Evolutionary conservation across 1,140 invertebrate species (phyloP).

Genomic region (Asobara japonica): DNA sequence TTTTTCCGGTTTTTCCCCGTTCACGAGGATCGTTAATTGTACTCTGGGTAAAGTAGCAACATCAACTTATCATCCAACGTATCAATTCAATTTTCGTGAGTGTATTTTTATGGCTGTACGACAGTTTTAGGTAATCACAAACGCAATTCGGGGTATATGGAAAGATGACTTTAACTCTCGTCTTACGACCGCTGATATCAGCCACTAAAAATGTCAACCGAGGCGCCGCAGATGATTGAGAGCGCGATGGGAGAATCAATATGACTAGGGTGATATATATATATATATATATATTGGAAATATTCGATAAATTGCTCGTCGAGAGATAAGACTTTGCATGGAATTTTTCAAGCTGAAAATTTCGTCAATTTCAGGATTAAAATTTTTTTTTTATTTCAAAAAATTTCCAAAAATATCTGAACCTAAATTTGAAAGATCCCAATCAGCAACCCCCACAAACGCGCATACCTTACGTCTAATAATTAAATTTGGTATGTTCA

Average conservation of each 20-base stretch:
- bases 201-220: slow-evolving; percentile 1
- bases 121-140: slow-evolving; percentile 2
- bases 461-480: no score
- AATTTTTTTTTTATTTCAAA: no score
- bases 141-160: not conserved
- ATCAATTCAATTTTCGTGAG: slow-evolving; percentile 54
- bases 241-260: not conserved
- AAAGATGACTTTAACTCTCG: slow-evolving; percentile 1
- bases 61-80: slow-evolving; percentile 34
- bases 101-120: slow-evolving; percentile 47
- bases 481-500: not conserved
- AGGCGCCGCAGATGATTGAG: not conserved
- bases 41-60: not conserved
- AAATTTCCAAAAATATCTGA: no score
- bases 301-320: no score
- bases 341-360: no score
- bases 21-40: not conserved
- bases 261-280: no score
- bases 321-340: no score
- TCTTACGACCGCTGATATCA: not conserved
- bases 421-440: no score
- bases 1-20: not conserved
- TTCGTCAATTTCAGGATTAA: no score
- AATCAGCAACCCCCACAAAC: no score
- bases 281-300: not conserved